Conservation (phyloP, 2,113 vertebrate species). For the Propithecus coquereli region DNA sequence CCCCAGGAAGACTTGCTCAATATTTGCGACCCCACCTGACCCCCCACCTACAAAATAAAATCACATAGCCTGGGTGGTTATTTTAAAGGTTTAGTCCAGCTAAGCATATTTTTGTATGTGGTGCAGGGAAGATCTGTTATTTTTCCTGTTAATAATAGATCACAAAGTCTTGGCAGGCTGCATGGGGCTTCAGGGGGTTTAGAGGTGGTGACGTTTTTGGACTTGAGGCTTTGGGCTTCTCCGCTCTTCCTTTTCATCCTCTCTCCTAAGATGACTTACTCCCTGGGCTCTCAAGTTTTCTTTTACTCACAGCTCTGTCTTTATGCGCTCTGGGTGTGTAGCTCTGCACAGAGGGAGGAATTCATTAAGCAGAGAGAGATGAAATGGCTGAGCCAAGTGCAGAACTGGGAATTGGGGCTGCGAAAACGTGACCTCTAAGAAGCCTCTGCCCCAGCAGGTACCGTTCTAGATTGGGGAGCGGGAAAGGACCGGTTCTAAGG, state of each 20-base stretch:
- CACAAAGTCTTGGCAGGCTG: not conserved
- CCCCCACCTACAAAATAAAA: not conserved
- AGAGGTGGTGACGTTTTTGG: not conserved
- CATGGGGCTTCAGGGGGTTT: not conserved
- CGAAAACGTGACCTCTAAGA: rapidly evolving
- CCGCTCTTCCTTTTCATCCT: not conserved
- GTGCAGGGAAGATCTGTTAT: not conserved
- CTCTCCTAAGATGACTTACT: not conserved
- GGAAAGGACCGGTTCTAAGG: rapidly evolving
- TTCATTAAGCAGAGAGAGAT: not conserved
- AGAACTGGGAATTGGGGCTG: not conserved
- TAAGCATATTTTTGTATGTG: not conserved
- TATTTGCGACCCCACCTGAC: not conserved
- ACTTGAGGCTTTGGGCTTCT: not conserved
- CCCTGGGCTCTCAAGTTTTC: not conserved
- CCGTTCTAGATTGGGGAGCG: not conserved
- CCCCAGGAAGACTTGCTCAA: not conserved
- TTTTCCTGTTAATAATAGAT: not conserved
- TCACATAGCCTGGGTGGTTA: not conserved
- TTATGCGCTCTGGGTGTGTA: not conserved
- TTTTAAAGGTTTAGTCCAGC: not conserved
- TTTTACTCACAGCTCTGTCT: not conserved
- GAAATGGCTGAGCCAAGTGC: not conserved
- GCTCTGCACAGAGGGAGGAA: not conserved
- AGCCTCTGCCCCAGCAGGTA: not conserved